Evolutionary conservation across 1,140 invertebrate species (phyloP).

Genomic region (Drosophila pachea): DNA sequence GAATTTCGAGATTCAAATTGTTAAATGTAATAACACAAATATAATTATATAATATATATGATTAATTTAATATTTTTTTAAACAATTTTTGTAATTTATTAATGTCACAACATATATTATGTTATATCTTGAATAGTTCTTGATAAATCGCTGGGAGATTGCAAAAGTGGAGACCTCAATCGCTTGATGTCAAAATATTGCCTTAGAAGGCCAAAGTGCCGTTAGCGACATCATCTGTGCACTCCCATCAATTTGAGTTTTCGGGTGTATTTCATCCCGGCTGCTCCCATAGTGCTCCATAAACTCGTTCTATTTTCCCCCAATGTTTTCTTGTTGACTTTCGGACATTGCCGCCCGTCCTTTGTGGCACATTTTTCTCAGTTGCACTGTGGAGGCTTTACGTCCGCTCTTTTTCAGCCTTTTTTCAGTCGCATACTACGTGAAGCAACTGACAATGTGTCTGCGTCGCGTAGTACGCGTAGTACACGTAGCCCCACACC

Average conservation of each 20-base stretch:
- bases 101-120: too few relatives aligned
- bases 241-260: not conserved
- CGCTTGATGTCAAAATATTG: too few relatives aligned
- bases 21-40: too few relatives aligned
- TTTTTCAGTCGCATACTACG: conserved; percentile 51
- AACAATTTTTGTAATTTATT: too few relatives aligned
- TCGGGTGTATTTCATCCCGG: not conserved
- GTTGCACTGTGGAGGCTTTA: conserved; percentile 19
- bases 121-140: too few relatives aligned
- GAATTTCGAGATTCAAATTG: too few relatives aligned
- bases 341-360: conserved; percentile 37
- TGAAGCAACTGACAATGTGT: conserved; percentile 52
- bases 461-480: conserved; percentile 36
- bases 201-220: too few relatives aligned
- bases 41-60: too few relatives aligned
- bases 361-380: conserved; percentile 66
- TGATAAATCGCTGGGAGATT: too few relatives aligned
- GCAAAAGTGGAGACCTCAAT: too few relatives aligned
- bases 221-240: not conserved
- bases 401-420: conserved; percentile 16
- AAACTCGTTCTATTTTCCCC: conserved; percentile 11
- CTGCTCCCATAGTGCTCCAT: not conserved
- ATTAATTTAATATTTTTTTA: too few relatives aligned
- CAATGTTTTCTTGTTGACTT: conserved; percentile 34
- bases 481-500: not conserved